These are phyloP conservation scores for Calameuta filiformis DNA, from an alignment of 2,888 invertebrate genomes.

Conservation along the genomic window DNA sequence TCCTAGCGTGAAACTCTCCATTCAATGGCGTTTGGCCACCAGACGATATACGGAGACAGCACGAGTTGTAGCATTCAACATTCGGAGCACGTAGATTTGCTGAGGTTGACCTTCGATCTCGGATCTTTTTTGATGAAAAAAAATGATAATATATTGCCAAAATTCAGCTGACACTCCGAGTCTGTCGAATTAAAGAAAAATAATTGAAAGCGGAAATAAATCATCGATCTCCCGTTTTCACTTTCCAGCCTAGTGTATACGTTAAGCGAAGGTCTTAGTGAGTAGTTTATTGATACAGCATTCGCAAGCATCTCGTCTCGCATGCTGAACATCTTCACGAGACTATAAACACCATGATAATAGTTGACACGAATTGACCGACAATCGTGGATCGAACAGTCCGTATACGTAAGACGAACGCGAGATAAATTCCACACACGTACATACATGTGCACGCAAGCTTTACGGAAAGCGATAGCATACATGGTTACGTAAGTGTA, in stretches of 20 bases:
- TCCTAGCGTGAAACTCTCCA: conserved; percentile 56
- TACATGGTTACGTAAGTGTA: not conserved
- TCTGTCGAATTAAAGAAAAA: not conserved
- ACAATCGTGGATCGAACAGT: not conserved
- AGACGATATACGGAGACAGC: conserved; percentile 20
- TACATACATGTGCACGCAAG: not conserved
- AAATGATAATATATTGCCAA: not conserved
- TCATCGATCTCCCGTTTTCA: not conserved
- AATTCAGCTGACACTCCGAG: not conserved
- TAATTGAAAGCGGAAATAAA: not conserved
- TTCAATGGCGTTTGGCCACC: conserved; percentile 45
- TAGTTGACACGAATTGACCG: conserved; percentile 1
- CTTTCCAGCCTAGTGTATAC: not conserved
- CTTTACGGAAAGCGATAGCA: not conserved
- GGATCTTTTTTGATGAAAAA: not conserved
- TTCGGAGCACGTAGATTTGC: conserved; percentile 30
- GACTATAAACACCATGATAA: not conserved
- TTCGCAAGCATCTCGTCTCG: not conserved
- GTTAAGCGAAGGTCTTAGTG: not conserved
- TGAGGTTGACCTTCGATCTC: conserved; percentile 27
- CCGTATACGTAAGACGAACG: not conserved
- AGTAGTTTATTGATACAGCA: not conserved
- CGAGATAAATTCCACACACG: not conserved
- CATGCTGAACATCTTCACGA: not conserved
- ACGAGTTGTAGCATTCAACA: conserved; percentile 38